Conservation (phyloP, 2,888 invertebrate genomes). For the Drosophila lutescens region DNA sequence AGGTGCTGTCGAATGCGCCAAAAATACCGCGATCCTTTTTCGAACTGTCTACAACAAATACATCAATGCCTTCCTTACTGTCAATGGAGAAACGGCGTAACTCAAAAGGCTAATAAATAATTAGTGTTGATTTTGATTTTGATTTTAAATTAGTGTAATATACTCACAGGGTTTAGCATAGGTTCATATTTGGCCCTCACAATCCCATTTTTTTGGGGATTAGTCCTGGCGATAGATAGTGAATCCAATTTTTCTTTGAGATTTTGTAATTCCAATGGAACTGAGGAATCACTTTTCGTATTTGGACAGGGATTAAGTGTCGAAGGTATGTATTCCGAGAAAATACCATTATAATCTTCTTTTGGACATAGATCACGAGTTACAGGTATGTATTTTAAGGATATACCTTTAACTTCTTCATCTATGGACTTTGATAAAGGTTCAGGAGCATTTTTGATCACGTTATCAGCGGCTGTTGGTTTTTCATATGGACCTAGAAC, state of each 20-base stretch:
- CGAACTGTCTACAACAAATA: slow-evolving; percentile 53
- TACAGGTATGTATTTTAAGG: too few species aligned
- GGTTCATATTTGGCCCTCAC: neutral
- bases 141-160: neutral
- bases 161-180: slow-evolving; percentile 21
- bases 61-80: slow-evolving; percentile 35
- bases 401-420: too few species aligned
- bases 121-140: too few species aligned
- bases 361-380: too few species aligned
- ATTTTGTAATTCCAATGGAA: neutral
- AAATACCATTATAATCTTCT: too few species aligned
- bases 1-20: slow-evolving; percentile 50
- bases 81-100: slow-evolving; percentile 15
- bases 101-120: slow-evolving; percentile 53
- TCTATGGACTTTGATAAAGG: too few species aligned
- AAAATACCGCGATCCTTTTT: slow-evolving; percentile 49
- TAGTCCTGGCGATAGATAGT: neutral
- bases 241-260: neutral
- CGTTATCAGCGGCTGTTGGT: too few species aligned
- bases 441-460: too few species aligned
- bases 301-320: neutral
- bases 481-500: neutral
- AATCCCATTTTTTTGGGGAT: neutral
- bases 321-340: too few species aligned
- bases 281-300: neutral